A percentile compares a stretch with the other conserved stretches of the same genome.
These are phyloP conservation scores for Resseliella maxima DNA, from an alignment of 2,888 invertebrate species.

Conservation along the genomic window DNA sequence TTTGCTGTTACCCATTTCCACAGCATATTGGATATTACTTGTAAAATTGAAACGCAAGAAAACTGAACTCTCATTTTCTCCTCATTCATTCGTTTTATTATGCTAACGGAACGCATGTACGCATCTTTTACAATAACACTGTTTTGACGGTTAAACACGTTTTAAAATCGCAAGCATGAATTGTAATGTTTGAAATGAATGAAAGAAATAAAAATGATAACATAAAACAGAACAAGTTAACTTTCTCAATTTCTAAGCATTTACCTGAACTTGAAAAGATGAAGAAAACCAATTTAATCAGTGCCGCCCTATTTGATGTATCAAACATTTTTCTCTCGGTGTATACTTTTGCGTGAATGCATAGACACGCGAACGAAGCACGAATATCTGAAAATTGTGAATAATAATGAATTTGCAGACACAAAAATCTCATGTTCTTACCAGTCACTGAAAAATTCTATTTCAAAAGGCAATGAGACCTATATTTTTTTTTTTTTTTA, in stretches of 20 bases:
- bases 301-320: neutral
- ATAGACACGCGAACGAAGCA: no score
- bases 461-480: neutral
- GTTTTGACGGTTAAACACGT: neutral
- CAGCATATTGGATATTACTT: neutral
- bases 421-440: neutral
- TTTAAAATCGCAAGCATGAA: neutral
- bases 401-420: neutral
- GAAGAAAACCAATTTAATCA: neutral
- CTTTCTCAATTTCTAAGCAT: neutral
- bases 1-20: no score
- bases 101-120: neutral
- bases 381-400: no score
- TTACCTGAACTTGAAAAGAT: no score
- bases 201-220: slow-evolving; percentile 24
- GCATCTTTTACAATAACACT: slow-evolving; percentile 14
- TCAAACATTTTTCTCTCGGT: neutral
- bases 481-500: neutral
- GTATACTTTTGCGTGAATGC: no score
- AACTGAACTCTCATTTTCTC: neutral
- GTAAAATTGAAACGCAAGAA: no score
- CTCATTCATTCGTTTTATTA: neutral
- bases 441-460: neutral
- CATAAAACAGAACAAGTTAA: neutral
- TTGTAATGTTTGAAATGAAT: neutral